Conservation (phyloP, 2,797 vertebrate species). For the Loris lydekkerianus region DNA sequence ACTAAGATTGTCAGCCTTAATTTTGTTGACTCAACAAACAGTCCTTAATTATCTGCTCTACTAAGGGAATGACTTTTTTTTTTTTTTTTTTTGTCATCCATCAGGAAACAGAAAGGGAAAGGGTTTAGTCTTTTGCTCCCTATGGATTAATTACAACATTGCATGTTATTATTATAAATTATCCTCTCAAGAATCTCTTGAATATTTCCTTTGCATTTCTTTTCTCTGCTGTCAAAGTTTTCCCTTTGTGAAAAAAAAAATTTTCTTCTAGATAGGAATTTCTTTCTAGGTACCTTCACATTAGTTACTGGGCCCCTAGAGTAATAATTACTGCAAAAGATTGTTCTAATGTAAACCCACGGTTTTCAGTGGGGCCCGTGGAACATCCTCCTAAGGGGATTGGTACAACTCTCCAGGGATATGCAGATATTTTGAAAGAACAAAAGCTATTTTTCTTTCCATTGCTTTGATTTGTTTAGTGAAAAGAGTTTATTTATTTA, state of each 20-base stretch:
- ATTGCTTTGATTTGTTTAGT: slow-evolving; percentile 38
- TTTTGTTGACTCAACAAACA: slow-evolving; percentile 25
- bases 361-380: not conserved
- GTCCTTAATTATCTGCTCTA: not conserved
- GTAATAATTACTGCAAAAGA: not conserved
- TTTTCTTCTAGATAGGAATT: not conserved
- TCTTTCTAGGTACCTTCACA: not conserved
- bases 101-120: slow-evolving; percentile 49
- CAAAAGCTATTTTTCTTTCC: not conserved
- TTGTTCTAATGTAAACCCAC: slow-evolving; percentile 6
- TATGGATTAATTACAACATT: slow-evolving; percentile 6
- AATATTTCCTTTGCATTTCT: not conserved
- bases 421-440: not conserved
- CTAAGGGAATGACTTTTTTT: not conserved
- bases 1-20: not conserved
- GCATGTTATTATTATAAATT: not conserved
- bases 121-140: not conserved
- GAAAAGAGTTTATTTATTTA: slow-evolving; percentile 51
- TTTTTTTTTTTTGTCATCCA: not conserved
- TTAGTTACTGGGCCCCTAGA: not conserved
- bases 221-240: not conserved
- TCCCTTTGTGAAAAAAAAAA: not conserved
- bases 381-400: not conserved
- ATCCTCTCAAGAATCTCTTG: not conserved
- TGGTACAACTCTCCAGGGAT: not conserved